A percentile compares a stretch with the other conserved stretches of the same genome.
Evolutionary conservation across 1,140 invertebrate genomes (phyloP).

Genomic region (Drosophila subpulchrella): DNA sequence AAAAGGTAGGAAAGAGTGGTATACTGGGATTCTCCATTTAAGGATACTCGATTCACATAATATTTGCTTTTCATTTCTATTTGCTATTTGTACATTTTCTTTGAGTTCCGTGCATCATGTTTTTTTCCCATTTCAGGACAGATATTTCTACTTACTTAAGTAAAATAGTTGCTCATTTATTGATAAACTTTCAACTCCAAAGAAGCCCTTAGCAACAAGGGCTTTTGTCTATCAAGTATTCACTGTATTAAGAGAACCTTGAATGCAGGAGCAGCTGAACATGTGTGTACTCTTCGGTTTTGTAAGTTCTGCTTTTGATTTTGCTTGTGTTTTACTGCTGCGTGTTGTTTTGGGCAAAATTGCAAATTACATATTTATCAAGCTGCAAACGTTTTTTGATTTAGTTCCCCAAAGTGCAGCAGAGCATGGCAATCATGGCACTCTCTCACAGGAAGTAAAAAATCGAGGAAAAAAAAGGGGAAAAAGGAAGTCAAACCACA

Average conservation of each 20-base stretch:
- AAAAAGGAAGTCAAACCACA: slow-evolving; percentile 3
- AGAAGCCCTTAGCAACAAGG: not conserved
- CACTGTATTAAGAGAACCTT: slow-evolving; percentile 16
- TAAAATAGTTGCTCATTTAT: not conserved
- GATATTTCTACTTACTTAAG: not conserved
- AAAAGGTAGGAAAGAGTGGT: not conserved
- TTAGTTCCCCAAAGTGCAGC: slow-evolving; percentile 44
- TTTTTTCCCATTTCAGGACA: no score
- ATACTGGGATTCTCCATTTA: no score
- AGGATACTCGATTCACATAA: no score
- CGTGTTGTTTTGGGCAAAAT: slow-evolving; percentile 44
- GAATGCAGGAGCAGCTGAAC: not conserved
- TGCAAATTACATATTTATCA: slow-evolving; percentile 61
- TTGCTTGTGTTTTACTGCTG: slow-evolving; percentile 12
- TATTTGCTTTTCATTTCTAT: not conserved
- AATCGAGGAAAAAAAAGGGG: not conserved
- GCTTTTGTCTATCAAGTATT: not conserved
- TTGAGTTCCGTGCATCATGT: no score
- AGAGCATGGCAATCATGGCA: slow-evolving; percentile 19
- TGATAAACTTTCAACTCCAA: not conserved
- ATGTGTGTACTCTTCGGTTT: slow-evolving; percentile 14
- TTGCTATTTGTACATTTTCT: not conserved
- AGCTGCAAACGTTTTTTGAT: slow-evolving; percentile 58
- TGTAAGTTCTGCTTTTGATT: slow-evolving; percentile 3
- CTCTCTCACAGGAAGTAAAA: not conserved